Evolutionary conservation across 2,888 invertebrate genomes (phyloP).

Genomic region (Pandemis heparana): DNA sequence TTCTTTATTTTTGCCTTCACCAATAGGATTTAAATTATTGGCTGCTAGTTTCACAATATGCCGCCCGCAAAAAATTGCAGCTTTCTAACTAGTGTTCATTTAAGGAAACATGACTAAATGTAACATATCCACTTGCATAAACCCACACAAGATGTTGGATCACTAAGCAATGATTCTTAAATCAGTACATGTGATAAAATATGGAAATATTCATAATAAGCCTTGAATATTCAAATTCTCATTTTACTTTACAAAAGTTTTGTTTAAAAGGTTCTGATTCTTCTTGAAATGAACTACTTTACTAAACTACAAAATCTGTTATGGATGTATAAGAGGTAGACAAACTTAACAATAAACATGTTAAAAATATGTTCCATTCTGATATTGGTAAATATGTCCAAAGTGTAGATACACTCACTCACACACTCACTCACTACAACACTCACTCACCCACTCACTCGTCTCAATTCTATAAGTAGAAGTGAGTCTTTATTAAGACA

Average conservation of each 20-base stretch:
- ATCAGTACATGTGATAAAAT: background rate
- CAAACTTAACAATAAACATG: too few species aligned
- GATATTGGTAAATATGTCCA: too few species aligned
- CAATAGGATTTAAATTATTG: background rate
- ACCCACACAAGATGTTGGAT: slow-evolving; percentile 2
- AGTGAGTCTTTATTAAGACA: too few species aligned
- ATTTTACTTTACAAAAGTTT: background rate
- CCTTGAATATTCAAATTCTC: background rate
- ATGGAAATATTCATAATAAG: background rate
- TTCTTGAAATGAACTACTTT: background rate
- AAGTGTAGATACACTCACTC: too few species aligned
- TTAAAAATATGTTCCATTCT: too few species aligned
- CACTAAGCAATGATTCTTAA: background rate
- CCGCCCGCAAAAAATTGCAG: slow-evolving; percentile 41
- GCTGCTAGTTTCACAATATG: slow-evolving; percentile 29
- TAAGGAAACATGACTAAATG: slow-evolving; percentile 54
- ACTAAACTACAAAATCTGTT: too few species aligned
- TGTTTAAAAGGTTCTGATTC: background rate
- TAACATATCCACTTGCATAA: slow-evolving; percentile 25
- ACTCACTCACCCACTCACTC: too few species aligned
- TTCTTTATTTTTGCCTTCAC: background rate
- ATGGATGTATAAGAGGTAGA: too few species aligned
- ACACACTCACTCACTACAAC: too few species aligned
- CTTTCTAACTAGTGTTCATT: slow-evolving; percentile 61
- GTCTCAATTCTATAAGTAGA: too few species aligned